Evolutionary conservation across 2,113 vertebrate genomes (phyloP).

Genomic region (Hypocryptadius cinnamomeus): DNA sequence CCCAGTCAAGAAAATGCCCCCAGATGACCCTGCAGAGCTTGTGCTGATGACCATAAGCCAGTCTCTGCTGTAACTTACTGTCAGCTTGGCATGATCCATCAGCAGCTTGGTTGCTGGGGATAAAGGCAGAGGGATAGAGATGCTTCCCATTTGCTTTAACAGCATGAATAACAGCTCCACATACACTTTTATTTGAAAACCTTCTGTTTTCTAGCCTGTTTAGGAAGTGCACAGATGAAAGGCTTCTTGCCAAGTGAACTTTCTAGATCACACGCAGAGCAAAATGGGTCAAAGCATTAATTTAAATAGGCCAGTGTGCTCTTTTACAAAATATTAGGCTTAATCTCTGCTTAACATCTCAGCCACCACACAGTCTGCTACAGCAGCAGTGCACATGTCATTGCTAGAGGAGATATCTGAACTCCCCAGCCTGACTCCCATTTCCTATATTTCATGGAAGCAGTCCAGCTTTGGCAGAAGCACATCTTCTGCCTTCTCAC

Average conservation of each 20-base stretch:
- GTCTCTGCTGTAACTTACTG: neutral
- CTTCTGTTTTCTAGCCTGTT: conserved; percentile 24
- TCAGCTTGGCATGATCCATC: neutral
- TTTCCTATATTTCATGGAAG: neutral
- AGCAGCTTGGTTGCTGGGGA: neutral
- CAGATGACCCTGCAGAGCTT: neutral
- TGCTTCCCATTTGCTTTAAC: conserved; percentile 2
- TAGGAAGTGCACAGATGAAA: conserved; percentile 31
- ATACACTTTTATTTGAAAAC: conserved; percentile 3
- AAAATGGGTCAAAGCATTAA: conserved; percentile 52
- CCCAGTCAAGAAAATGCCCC: neutral
- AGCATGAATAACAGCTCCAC: neutral
- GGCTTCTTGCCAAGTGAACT: conserved; percentile 36
- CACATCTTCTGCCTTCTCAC: neutral
- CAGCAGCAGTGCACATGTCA: neutral
- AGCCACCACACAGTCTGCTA: neutral
- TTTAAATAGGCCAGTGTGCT: conserved; percentile 40
- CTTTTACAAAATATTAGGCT: conserved; percentile 26
- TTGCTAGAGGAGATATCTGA: neutral
- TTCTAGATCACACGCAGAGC: neutral
- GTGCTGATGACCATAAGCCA: neutral
- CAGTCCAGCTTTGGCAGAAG: neutral
- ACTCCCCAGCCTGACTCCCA: neutral
- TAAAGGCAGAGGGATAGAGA: conserved; percentile 16
- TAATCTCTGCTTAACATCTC: conserved; percentile 42